Base-by-base conservation (phyloP, 2,888 invertebrate genomes). In the Orthosia cruda region DNA sequence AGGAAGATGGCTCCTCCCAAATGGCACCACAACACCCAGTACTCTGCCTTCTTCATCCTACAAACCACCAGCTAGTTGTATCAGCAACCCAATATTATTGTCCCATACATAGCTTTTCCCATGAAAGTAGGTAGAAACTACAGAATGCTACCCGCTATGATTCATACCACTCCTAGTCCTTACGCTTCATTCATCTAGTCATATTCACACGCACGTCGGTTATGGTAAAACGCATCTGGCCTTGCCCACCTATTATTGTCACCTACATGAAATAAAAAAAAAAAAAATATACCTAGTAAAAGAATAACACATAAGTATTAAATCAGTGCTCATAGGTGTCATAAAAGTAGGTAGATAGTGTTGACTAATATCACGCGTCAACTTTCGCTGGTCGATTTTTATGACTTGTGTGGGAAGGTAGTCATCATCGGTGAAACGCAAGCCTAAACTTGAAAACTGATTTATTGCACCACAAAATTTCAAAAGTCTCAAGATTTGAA, bases 381-480 rank as follows among this genome's bases (percentile, higher is more conserved):
- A 79, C 72, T 79, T 75, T 61, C 59, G 15, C 54, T 59, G 72
- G 52, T 71, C 71, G 59, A 71, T 79, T 79, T 78, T 78, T 78
- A 71, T 59, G 23, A 78, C 23, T 59, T 40, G 47, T 59, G 79
- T 75, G 71, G 79, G 59, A 71, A 47, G 79, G 32, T 23, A 45
- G 32, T 20, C 61, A 18, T n/a, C 13, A 47, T 62, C n/a, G 16
- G 68, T 68, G 16, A 73, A 77, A 73, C 23, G 16, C 16, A n/a
- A 16, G 15, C 9, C 4, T n/a, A 45, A n/a, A 26, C 3, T 23
- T 50, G 20, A 32, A 47, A 40, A 66, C 0, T 2, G 40, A 40
- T 67, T 59, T 20, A 1, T 40, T 9, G 40, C 40, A 40, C 9
- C 40, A 40, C 4, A 47, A 54, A 4, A 16, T 23, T 26, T 15